Evolutionary conservation across 2,888 invertebrate genomes (phyloP), one percentile per base, ranked within the genome.

Genomic region (Syrphus vitripennis): DNA sequence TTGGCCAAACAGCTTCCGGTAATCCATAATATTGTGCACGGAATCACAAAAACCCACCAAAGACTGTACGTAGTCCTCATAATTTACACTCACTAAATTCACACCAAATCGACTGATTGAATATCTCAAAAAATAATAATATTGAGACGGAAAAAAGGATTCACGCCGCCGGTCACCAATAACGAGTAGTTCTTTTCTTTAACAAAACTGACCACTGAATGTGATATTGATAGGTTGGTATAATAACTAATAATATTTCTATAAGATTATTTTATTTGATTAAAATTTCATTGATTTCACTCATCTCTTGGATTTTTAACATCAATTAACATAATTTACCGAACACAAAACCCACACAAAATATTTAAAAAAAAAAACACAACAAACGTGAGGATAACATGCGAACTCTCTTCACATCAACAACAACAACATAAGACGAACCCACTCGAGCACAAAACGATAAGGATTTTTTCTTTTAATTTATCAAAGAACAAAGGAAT

Each of bases 1-100:
- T 34, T 77, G 12, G 77, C 55, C n/a, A 78, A 59, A 31, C 77
- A 37, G 48, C 69, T 63, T 61, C 82, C 77, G 34, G 77, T 86
- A 71, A 77, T 82, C 86, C 86, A 86, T 63, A 86, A 40, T 55
- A 86, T 70, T 63, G 67, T 74, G 72, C 72, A 86, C 45, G 77
- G 71, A 40, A 82, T 67, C 67, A 72, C 61, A 45, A 70, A 14
- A 7, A 74, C 14, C 86, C 74, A 74, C 86, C 74, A 74, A 16
- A 72, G 76, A 55, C 74, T 53, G 42, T 70, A 63, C 21, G 77
- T 26, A 77, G 65, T 86, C 72, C 74, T 77, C 82, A 86, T 70
- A 19, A 67, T 84, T 57, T 7, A 34, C 26, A 24, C 31, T 50
- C 34, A 65, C 55, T 65, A 19, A 48, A 42, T 42, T 53, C 42